Percentiles rank a stretch among this genome's conserved stretches.
Conservation (phyloP, 2,888 invertebrate genomes). For the Drosophila mettleri region DNA sequence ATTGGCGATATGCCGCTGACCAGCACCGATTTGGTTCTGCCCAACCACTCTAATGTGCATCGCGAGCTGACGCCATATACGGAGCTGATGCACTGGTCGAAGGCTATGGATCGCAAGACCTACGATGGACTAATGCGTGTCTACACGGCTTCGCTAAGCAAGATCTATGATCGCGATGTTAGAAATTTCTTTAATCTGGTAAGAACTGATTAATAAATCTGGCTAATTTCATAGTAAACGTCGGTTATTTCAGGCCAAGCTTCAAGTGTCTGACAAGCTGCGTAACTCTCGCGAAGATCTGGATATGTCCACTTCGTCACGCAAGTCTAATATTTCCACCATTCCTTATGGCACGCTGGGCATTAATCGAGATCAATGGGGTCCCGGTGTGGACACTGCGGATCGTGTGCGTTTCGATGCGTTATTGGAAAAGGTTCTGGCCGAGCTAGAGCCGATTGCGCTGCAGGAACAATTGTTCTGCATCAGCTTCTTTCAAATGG, state of each 20-base stretch:
- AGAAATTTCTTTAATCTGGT: constrained; percentile 84
- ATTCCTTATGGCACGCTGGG: constrained; percentile 86
- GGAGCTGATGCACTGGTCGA: constrained; percentile 96
- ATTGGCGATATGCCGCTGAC: constrained; percentile 87
- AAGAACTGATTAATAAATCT: not conserved
- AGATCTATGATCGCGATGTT: constrained; percentile 95
- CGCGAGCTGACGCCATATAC: constrained; percentile 94
- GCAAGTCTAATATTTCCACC: constrained; percentile 82
- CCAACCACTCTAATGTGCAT: constrained; percentile 92
- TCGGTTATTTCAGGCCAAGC: constrained; percentile 75
- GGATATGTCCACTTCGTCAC: constrained; percentile 84
- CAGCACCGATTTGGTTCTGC: constrained; percentile 88
- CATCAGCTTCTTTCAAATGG: constrained; percentile 94
- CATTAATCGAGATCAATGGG: constrained; percentile 88
- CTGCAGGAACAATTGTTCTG: constrained; percentile 98
- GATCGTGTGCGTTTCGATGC: constrained; percentile 88
- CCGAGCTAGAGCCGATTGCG: constrained; percentile 95
- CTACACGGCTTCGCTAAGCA: constrained; percentile 93
- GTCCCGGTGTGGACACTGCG: constrained; percentile 87
- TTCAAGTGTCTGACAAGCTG: constrained; percentile 82
- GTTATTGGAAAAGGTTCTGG: constrained; percentile 93
- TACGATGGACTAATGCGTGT: constrained; percentile 93
- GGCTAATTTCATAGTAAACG: not conserved
- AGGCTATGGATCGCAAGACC: constrained; percentile 93
- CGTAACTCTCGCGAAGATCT: constrained; percentile 85